Evolutionary conservation across 2,797 vertebrate genomes (phyloP), one percentile per base, ranked within the genome.

Genomic region (Xyrichtys novacula): DNA sequence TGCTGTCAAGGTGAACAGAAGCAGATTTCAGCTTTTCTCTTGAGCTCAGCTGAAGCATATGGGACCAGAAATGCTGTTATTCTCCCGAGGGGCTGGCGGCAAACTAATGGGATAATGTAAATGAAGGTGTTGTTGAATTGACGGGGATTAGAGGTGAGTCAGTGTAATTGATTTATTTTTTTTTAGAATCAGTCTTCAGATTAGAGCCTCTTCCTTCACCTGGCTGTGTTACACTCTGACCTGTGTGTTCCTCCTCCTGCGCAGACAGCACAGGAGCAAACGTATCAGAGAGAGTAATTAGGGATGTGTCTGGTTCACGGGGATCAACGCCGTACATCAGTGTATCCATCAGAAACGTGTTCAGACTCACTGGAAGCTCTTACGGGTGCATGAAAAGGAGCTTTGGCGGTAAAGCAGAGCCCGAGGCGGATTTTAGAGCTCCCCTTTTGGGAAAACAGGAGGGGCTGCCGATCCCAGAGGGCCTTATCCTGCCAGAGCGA

Each of bases 51-150:
- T 31, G 22, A n/a, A 10, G 19, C 22, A 19, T 56, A 31, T 62
- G 49, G 72, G 56, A 49, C 40, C 55, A 71, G 59, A 32, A 22
- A 64, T 61, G 42, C 50, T 62, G 23, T 68, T 72, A 77, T 71
- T 65, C 57, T 83, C 64, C 71, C 48, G 48, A 71, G 62, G 54
- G 57, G 14, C 53, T 54, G 38, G 43, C 46, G 54, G 71, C 56
- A 74, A 83, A 84, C 82, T 80, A 85, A 84, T 81, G 61, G 81
- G 81, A 88, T 91, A 78, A 89, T 92, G 83, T 76, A 83, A 87
- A 90, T 86, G 54, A 64, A 73, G 85, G 69, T 59, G 73, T 68
- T 68, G 74, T 72, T 83, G 81, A 88, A 88, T 86, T 86, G 87
- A 86, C 65, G 57, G 60, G 86, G 85, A 90, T 92, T 91, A 89